Evolutionary conservation across 2,113 vertebrate genomes (phyloP).

Genomic region (Thryonomys swinderianus): DNA sequence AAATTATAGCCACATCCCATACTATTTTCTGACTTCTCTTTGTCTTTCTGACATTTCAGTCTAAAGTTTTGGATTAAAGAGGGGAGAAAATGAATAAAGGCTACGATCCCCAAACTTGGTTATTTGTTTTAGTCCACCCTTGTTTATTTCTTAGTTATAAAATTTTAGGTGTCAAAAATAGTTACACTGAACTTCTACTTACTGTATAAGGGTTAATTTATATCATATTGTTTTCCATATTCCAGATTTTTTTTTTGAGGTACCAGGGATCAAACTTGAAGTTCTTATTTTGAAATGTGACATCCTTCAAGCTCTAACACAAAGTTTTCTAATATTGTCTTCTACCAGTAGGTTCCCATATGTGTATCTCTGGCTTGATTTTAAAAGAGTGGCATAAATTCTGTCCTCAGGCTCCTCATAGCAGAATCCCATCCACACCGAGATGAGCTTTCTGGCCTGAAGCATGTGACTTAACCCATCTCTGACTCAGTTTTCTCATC

Average conservation of each 20-base stretch:
- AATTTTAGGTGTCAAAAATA: neutral
- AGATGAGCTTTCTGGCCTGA: neutral
- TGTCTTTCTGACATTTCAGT: neutral
- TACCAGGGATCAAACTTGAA: too few relatives aligned
- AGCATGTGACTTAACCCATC: neutral
- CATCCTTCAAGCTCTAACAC: neutral
- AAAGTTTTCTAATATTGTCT: neutral
- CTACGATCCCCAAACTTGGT: neutral
- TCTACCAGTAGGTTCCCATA: neutral
- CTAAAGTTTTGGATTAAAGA: neutral
- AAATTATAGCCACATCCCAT: neutral
- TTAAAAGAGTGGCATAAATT: neutral
- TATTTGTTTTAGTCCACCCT: neutral
- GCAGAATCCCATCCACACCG: neutral
- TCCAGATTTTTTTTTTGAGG: too few relatives aligned
- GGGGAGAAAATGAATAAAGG: neutral
- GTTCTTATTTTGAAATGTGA: neutral
- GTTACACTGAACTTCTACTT: neutral
- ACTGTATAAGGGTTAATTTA: neutral
- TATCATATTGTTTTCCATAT: neutral
- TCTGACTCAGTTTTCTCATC: neutral
- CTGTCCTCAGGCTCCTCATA: neutral
- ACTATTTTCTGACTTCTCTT: neutral
- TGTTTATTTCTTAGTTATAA: conserved; percentile 11
- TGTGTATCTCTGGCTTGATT: neutral